Conservation (phyloP, 2,888 invertebrate species). For the Encarsia formosa region DNA sequence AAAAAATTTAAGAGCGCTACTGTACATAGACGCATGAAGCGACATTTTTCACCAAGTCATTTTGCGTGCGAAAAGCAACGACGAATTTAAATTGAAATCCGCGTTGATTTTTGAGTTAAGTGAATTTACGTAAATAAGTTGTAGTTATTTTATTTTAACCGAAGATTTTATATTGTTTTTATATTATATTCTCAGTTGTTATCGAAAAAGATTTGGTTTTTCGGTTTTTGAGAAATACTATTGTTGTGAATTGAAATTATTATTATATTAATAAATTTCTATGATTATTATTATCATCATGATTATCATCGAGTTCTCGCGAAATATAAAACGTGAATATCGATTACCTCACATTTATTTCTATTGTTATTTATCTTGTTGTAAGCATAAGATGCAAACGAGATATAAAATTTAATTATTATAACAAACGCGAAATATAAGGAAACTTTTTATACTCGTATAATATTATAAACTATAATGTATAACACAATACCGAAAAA, state of each 20-base stretch:
- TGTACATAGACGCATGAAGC: conserved; percentile 26
- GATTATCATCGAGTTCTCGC: conserved; percentile 9
- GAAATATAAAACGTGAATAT: conserved; percentile 10
- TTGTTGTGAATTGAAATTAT: conserved; percentile 28
- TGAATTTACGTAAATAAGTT: conserved; percentile 16
- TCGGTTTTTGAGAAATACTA: conserved; percentile 24
- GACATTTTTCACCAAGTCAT: conserved; percentile 25
- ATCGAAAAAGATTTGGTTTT: conserved; percentile 21
- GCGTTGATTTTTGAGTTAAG: conserved; percentile 15
- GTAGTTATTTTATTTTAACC: conserved; percentile 19
- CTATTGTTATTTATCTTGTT: conserved; percentile 28
- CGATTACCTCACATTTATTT: conserved; percentile 15
- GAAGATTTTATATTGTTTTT: conserved; percentile 27
- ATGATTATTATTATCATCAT: conserved; percentile 20
- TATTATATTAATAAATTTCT: conserved; percentile 17
- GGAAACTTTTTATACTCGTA: conserved; percentile 28
- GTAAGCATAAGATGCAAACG: conserved; percentile 27
- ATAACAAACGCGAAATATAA: conserved; percentile 23
- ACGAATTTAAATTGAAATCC: conserved; percentile 22
- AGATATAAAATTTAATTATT: conserved; percentile 27
- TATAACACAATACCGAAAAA: conserved; percentile 23
- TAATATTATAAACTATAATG: conserved; percentile 25
- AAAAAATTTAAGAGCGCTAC: conserved; percentile 24
- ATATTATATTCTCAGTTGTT: conserved; percentile 23
- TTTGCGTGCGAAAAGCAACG: conserved; percentile 26